These are phyloP conservation scores for Nephrotoma flavescens DNA, from an alignment of 2,888 invertebrate genomes.

Conservation along the genomic window DNA sequence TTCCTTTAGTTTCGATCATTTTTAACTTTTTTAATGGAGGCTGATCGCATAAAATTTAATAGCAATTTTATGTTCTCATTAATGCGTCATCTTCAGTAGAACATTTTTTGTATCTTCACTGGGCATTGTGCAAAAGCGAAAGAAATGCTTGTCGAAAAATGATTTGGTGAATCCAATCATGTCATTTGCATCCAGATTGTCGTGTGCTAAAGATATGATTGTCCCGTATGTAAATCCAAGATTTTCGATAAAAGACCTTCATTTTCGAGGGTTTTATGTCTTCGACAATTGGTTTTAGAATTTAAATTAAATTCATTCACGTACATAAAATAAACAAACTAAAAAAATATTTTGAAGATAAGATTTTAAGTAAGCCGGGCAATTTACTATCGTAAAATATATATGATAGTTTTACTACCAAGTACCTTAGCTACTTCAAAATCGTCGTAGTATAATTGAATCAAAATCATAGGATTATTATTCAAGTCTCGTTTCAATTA, in stretches of 20 bases:
- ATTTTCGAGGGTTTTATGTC: neutral
- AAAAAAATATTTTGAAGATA: neutral
- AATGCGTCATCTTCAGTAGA: neutral
- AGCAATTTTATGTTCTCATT: no score
- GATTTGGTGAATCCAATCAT: neutral
- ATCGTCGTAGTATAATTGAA: neutral
- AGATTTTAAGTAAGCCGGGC: no score
- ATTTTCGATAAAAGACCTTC: neutral
- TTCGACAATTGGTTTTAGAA: neutral
- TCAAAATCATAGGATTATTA: neutral
- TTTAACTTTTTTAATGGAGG: neutral
- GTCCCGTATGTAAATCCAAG: no score
- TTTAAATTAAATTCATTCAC: neutral
- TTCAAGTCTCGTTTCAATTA: no score
- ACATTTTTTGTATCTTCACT: neutral
- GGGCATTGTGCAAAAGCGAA: neutral
- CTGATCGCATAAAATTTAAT: neutral
- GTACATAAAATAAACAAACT: neutral
- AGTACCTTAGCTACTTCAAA: neutral
- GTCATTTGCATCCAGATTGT: neutral
- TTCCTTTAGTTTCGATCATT: no score
- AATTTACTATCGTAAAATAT: neutral
- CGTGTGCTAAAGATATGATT: neutral
- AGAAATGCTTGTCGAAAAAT: neutral
- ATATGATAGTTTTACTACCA: neutral